These are phyloP conservation scores for Lepidostoma basale DNA, from an alignment of 1,140 invertebrate species.

Conservation along the genomic window DNA sequence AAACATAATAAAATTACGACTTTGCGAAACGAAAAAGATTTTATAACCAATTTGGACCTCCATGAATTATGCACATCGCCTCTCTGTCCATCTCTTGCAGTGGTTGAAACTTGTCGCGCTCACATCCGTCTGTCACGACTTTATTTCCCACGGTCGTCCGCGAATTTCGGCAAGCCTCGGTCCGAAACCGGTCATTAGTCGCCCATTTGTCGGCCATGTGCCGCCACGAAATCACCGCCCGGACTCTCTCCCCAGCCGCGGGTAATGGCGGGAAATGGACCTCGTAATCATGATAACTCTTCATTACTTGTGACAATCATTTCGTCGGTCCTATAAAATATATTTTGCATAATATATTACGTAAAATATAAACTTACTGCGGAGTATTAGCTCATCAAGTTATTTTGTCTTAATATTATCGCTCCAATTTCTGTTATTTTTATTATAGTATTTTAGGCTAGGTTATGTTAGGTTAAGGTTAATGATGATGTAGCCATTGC, in stretches of 20 bases:
- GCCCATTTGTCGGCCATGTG: constrained; percentile 6
- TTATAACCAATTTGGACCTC: background rate
- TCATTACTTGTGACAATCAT: constrained; percentile 4
- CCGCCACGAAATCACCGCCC: background rate
- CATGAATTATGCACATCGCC: no score
- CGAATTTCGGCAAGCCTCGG: background rate
- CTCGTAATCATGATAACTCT: constrained; percentile 9
- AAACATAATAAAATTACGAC: no score
- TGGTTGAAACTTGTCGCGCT: no score
- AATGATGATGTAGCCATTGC: no score
- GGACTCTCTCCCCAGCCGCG: background rate
- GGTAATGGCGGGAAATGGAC: constrained; percentile 6
- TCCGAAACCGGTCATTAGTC: constrained; percentile 8
- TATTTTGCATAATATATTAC: no score
- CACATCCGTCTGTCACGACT: constrained; percentile 1
- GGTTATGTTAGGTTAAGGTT: no score
- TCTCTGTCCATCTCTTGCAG: no score
- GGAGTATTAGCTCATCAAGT: no score
- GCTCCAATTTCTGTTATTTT: no score
- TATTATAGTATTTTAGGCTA: no score
- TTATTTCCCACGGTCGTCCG: background rate
- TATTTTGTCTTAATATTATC: no score
- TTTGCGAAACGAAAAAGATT: background rate
- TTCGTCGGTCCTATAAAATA: background rate
- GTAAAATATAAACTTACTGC: no score